phyloP scores from a whole-genome alignment of 2,113 vertebrate species.

The Thunnus thynnus region DNA sequence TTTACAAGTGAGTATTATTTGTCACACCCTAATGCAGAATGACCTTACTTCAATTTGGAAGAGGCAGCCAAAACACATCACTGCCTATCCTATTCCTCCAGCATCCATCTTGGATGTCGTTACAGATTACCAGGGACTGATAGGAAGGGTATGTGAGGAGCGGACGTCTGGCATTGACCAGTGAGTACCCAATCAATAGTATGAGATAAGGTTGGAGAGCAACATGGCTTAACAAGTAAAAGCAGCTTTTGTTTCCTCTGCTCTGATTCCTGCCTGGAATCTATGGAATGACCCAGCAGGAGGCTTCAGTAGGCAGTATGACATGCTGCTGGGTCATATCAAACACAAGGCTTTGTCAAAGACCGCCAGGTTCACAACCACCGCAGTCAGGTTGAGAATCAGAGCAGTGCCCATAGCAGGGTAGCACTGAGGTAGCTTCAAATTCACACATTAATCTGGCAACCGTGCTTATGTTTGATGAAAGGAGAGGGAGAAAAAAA shows the following conservation, averaged over 20 bases:
- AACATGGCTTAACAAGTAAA: neutral
- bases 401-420: neutral
- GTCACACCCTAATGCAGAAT: neutral
- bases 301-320: neutral
- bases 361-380: neutral
- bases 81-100: neutral
- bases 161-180: constrained; percentile 6
- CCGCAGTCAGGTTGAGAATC: neutral
- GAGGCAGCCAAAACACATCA: neutral
- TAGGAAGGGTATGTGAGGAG: neutral
- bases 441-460: constrained; percentile 35
- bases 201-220: constrained; percentile 4
- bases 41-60: constrained; percentile 4
- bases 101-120: constrained; percentile 14
- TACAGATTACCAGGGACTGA: neutral
- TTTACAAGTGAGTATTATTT: neutral
- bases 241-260: constrained; percentile 31
- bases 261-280: constrained; percentile 48
- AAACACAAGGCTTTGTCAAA: constrained; percentile 24
- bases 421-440: neutral
- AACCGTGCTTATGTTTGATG: constrained; percentile 15
- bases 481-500: neutral
- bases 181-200: constrained; percentile 21
- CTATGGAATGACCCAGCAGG: constrained; percentile 41
- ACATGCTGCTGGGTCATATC: constrained; percentile 18